Conservation (phyloP, 2,797 vertebrate species). For the Octomys mimax region DNA sequence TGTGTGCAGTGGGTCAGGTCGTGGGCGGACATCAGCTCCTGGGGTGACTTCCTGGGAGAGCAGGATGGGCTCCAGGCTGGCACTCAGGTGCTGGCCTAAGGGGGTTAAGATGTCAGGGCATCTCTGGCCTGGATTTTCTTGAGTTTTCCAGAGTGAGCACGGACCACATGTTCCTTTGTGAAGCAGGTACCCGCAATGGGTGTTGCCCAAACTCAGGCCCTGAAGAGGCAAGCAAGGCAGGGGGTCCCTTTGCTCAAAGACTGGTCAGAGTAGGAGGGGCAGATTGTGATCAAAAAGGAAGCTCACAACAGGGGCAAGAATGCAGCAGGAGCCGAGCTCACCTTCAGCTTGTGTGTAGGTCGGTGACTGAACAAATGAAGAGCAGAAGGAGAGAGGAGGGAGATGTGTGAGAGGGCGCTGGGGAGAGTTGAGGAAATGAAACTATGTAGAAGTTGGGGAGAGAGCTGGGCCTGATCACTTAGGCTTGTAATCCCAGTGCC, state of each 20-base stretch:
- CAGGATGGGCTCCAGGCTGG: not conserved
- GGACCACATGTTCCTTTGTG: not conserved
- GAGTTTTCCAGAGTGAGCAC: not conserved
- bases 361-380: not conserved
- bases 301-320: not conserved
- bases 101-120: not conserved
- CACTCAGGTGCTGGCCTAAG: rapidly evolving
- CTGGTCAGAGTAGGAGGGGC: not conserved
- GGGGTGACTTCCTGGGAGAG: not conserved
- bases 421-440: not conserved
- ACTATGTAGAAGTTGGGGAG: not conserved
- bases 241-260: not conserved
- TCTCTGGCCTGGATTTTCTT: not conserved
- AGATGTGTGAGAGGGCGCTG: not conserved
- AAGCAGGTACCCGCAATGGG: not conserved
- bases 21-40: not conserved
- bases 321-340: not conserved
- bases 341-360: not conserved
- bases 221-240: not conserved
- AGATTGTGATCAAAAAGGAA: not conserved
- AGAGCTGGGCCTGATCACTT: too few species aligned
- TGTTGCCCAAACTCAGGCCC: not conserved
- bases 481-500: not conserved
- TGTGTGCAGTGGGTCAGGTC: not conserved
- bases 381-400: not conserved